Base-by-base conservation (phyloP, 2,797 vertebrate genomes). In the Muscicapa striata region DNA sequence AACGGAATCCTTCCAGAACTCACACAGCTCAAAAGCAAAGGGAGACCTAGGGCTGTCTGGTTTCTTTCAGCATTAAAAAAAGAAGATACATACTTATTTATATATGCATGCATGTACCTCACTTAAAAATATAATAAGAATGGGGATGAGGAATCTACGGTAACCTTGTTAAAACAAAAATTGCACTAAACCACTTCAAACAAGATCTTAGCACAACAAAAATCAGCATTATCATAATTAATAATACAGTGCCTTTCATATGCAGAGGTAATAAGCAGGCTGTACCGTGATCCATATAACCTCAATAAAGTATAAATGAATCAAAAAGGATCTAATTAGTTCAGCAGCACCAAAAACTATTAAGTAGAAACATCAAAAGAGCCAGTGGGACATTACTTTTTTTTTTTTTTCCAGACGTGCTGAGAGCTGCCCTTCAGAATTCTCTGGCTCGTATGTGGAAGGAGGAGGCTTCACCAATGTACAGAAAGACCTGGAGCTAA, bases 321-420 rank as follows among this genome's bases (percentile, higher is more conserved):
- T 79, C 89, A 93, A 87, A 93, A 88, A 54, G 15, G 62, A 90
- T 51, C 83, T 90, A 93, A 94, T 95, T 94, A 95, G 82, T 64
- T 79, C 77, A 88, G 66, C 66, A 73, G 85, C 32, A 3, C 82
- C 85, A 87, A 90, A 92, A 96, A 88, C 87, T 64, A 94, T 68
- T 90, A 89, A 90, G 61, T 9, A 64, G 63, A 64, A 82, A 94
- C 83, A 95, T 94, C 87, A 91, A 90, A 97, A 84, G 87, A 94
- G 38, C 34, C 80, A 51, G 52, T 8, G 43, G 83, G 80, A 87
- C 6, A 0, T 61, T 34, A 58, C 7, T 45, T 59, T 78, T 62
- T 64, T 34, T 34, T 34, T 34, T 59, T 75, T 73, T 27, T 38
- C 67, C 59, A 69, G 75, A 26, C 14, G 5, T 0, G 10, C 67